Percentiles rank a stretch among this genome's conserved stretches.
phyloP scores from a whole-genome alignment of 2,797 vertebrate species.

The Paedocypris micromegethes region DNA sequence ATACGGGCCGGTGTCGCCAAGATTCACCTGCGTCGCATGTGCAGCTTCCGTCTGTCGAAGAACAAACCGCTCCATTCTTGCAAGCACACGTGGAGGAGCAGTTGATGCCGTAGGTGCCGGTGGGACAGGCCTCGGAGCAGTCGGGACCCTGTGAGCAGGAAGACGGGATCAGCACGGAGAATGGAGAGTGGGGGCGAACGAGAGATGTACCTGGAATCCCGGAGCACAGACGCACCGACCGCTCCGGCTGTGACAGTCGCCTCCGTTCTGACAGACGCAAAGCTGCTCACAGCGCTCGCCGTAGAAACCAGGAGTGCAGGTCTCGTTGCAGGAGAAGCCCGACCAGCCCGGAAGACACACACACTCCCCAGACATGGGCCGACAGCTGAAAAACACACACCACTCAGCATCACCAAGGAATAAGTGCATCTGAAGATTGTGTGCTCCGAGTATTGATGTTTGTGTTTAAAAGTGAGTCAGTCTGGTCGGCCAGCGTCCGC shows the following conservation, averaged over 20 bases:
- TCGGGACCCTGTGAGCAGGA: constrained; percentile 66
- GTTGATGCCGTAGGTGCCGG: constrained; percentile 79
- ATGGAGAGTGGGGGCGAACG: no score
- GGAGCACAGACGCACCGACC: constrained; percentile 89
- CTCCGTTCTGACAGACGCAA: constrained; percentile 91
- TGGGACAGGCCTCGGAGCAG: constrained; percentile 77
- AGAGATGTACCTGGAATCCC: constrained; percentile 81
- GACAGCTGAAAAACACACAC: constrained; percentile 77
- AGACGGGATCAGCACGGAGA: no score
- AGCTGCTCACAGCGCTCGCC: constrained; percentile 86
- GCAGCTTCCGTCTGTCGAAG: constrained; percentile 89
- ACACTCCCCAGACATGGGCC: constrained; percentile 95
- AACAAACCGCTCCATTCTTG: constrained; percentile 82
- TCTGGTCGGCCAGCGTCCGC: constrained; percentile 40
- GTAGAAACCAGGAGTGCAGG: constrained; percentile 85
- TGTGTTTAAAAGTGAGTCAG: no score
- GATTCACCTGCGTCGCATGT: constrained; percentile 82
- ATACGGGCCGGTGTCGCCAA: background rate
- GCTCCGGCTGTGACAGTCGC: constrained; percentile 87
- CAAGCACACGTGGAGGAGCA: constrained; percentile 85
- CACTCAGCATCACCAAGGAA: background rate
- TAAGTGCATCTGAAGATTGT: no score
- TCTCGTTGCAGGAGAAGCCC: constrained; percentile 94
- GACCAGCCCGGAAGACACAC: constrained; percentile 85
- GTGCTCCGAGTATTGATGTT: no score